Conservation (phyloP, 1,140 invertebrate species). For the Anastrepha obliqua region DNA sequence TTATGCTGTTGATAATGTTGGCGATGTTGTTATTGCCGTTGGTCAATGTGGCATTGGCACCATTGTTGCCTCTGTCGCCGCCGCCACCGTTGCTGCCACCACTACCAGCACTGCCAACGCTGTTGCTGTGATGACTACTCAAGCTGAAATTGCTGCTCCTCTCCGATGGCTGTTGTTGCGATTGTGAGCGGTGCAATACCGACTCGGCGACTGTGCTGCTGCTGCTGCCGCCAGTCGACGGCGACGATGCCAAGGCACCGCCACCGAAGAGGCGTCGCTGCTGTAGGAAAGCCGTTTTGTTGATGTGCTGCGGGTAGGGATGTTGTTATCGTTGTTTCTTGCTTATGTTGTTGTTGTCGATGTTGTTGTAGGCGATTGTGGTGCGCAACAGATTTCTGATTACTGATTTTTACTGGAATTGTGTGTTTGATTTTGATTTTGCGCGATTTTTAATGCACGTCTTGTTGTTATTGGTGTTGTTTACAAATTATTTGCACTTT, state of each 20-base stretch:
- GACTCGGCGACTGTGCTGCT: conserved; percentile 22
- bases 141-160: neutral
- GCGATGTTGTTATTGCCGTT: conserved; percentile 53
- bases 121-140: conserved; percentile 35
- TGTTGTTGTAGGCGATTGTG: neutral
- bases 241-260: conserved; percentile 43
- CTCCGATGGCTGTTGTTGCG: neutral
- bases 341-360: no score
- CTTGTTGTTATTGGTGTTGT: neutral
- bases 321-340: no score
- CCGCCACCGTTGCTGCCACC: neutral
- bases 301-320: no score
- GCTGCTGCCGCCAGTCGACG: conserved; percentile 15
- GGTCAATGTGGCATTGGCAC: conserved; percentile 6
- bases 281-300: conserved; percentile 56
- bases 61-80: conserved; percentile 14
- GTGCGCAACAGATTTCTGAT: neutral
- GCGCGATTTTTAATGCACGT: neutral
- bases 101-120: conserved; percentile 23
- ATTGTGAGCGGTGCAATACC: conserved; percentile 41
- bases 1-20: conserved; percentile 24
- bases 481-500: neutral
- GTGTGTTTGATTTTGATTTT: conserved; percentile 1
- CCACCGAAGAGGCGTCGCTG: conserved; percentile 55
- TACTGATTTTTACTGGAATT: conserved; percentile 24